Evolutionary conservation across 2,113 vertebrate genomes (phyloP), one percentile per base, ranked within the genome.

Genomic region (Phrynocephalus versicolor): DNA sequence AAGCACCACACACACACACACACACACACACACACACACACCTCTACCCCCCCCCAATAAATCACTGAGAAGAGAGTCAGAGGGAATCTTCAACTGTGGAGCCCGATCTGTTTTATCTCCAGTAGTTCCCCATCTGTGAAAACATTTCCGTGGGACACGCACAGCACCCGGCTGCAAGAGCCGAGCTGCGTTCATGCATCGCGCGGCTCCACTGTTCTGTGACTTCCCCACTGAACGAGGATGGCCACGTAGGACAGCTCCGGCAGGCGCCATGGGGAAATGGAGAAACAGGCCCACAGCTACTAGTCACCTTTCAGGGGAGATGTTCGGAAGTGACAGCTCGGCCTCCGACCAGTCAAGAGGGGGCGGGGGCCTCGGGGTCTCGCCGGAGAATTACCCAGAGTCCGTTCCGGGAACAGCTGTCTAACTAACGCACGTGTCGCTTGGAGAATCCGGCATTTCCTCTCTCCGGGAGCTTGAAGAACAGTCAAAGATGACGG

Each of bases 111-210:
- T 93, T 89, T n/a, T 88, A 87, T 88, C 86, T 62, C 84, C 75
- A 88, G 92, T 45, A 75, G 86, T 76, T 90, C 78, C 89, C 84
- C 85, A 89, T 81, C 79, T 91, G 91, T 82, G 91, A 83, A 89
- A 88, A 75, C 75, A 72, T 69, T 82, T 88, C 87, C 91, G 78
- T 6, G 8, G 84, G 83, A 86, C 12, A 85, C 57, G n/a, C 88
- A 83, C 89, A 84, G 86, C 5, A 58, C 81, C n/a, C 57, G 83
- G 80, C 85, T 74, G 72, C 76, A 64, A 67, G 84, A 65, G 82
- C 37, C 62, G 82, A n/a, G 64, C 55, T 67, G 83, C 76, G 77
- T 77, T 84, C 83, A 88, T 9, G 88, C 87, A 78, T 81, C 7
- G 82, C 82, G 80, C 87, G 78, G 88, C 79, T 89, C 87, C 33